Evolutionary conservation across 92 coral and sea anemone genomes (phyloP), one percentile per base, ranked within the genome.

Genomic region (Anthopleura xanthogrammica): DNA sequence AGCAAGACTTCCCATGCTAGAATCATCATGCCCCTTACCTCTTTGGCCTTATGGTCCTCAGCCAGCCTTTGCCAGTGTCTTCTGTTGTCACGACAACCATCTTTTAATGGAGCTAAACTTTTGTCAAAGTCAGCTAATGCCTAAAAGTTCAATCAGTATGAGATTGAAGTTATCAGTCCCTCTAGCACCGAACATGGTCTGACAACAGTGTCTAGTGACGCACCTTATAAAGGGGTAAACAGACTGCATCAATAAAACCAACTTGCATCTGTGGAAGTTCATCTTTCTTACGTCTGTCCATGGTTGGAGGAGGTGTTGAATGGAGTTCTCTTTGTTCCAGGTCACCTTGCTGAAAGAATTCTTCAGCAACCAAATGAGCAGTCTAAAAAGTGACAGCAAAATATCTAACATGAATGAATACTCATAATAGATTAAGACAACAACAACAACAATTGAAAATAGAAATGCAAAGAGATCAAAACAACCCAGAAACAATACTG

Each of bases 231-330:
- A 97, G 88, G 3, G 99, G 99, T 56, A 97, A 77, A 88, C 99
- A 97, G 60, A 97, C 96, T 19, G 95, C 89, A 78, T 97, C 99
- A 14, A 97, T 94, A 76, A 97, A 97, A 41, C 99, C 99, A 41
- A 97, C 92, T 87, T 97, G 99, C 99, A 97, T 97, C 79, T 94
- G 95, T 2, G 99, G 99, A 9, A 97, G 92, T 81, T 97, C 95
- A 88, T 97, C 97, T 79, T 97, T 97, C 89, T 97, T 97, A 46
- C 88, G 90, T 75, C 99, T 86, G 90, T 97, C 99, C 99, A 97
- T 97, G 92, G 95, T 94, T 48, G 98, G 98, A 90, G 90, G 88
- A 2, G 99, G 99, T 42, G 94, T 93, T 11, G 95, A 92, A 71
- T 97, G 96, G n/a, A 97, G 89, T 56, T 97, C 99, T 65, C 76